These are phyloP conservation scores for Coranthus polyacanthus DNA, from an alignment of 2,797 vertebrate species.

Conservation along the genomic window DNA sequence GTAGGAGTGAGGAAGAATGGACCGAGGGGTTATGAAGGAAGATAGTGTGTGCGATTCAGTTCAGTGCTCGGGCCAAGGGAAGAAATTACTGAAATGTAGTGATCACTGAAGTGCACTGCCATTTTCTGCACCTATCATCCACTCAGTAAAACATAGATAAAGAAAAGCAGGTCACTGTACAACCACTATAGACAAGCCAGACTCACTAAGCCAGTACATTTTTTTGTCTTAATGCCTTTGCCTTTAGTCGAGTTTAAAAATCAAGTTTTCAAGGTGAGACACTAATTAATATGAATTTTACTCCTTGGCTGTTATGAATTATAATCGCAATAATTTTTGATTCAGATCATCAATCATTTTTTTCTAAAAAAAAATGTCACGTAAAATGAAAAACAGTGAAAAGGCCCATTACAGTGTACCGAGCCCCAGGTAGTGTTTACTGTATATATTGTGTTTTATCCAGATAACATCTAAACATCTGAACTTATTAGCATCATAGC, in stretches of 20 bases:
- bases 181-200: background rate
- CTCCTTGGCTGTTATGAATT: too few species aligned
- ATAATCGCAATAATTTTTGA: too few species aligned
- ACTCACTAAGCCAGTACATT: background rate
- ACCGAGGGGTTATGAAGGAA: slow-evolving; percentile 21
- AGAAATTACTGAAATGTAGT: slow-evolving; percentile 28
- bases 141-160: slow-evolving; percentile 49
- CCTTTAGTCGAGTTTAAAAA: background rate
- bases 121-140: slow-evolving; percentile 31
- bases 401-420: too few species aligned
- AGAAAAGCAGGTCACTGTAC: slow-evolving; percentile 20
- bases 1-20: slow-evolving; percentile 16
- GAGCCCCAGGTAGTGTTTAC: too few species aligned
- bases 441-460: too few species aligned
- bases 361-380: too few species aligned
- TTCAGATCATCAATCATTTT: too few species aligned
- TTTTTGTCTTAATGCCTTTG: too few species aligned
- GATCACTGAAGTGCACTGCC: slow-evolving; percentile 28
- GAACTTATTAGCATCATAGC: too few species aligned
- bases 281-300: background rate
- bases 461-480: too few species aligned
- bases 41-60: slow-evolving; percentile 33
- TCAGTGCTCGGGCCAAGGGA: slow-evolving; percentile 2
- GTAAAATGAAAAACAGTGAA: too few species aligned
- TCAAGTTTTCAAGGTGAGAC: too few species aligned